Conservation (phyloP, 2,797 vertebrate genomes). For the Ptychobarbus kaznakovi region DNA sequence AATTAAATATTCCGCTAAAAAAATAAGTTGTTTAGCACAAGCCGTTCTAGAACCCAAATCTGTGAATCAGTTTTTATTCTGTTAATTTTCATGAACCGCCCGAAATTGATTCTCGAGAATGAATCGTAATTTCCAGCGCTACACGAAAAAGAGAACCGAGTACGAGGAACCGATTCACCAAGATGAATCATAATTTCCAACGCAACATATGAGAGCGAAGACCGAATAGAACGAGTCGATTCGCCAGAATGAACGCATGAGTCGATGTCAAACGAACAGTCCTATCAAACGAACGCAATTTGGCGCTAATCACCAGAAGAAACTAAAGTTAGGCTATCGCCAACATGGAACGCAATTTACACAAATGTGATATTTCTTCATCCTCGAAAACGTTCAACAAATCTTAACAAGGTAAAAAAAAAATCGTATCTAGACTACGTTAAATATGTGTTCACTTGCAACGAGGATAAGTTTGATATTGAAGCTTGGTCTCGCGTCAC, state of each 20-base stretch:
- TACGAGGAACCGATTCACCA: not conserved
- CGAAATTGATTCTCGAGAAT: not conserved
- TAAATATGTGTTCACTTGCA: not conserved
- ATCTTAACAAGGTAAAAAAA: not conserved
- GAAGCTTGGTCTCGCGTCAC: not conserved
- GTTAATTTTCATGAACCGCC: not conserved
- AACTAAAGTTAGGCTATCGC: not conserved
- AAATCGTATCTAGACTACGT: not conserved
- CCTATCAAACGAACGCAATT: not conserved
- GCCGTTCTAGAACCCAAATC: not conserved
- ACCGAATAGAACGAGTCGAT: not conserved
- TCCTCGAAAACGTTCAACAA: not conserved
- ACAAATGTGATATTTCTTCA: not conserved
- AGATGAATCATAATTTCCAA: not conserved
- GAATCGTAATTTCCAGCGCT: not conserved
- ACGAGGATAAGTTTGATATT: not conserved
- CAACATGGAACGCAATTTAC: no score
- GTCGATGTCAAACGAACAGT: not conserved
- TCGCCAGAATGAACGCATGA: not conserved
- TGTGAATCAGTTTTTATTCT: not conserved
- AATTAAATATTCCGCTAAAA: not conserved
- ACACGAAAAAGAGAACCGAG: not conserved
- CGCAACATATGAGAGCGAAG: not conserved
- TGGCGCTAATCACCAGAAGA: not conserved
- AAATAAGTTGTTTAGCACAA: not conserved